Evolutionary conservation across 1,140 invertebrate genomes (phyloP).

Genomic region (Diploscapter pachys): DNA sequence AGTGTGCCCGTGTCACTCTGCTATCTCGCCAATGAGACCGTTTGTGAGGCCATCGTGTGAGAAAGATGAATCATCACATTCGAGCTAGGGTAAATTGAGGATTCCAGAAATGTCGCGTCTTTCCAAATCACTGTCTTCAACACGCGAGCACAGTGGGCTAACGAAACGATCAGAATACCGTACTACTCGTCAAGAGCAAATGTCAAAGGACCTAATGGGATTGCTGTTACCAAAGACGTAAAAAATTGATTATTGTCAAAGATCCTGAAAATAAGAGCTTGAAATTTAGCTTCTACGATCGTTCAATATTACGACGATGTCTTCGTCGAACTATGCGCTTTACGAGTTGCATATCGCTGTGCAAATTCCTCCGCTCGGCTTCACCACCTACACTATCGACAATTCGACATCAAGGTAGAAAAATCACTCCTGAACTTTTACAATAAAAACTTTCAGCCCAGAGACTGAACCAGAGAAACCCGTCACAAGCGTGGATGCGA

Average conservation of each 20-base stretch:
- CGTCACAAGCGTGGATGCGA: background rate
- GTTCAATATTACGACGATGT: background rate
- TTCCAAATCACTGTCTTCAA: constrained; percentile 67
- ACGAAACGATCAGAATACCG: constrained; percentile 65
- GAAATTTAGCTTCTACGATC: too few relatives aligned
- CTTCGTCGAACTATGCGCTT: constrained; percentile 44
- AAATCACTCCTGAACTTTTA: constrained; percentile 1
- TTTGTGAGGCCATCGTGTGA: constrained; percentile 54
- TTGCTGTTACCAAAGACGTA: too few relatives aligned
- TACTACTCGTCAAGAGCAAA: constrained; percentile 26
- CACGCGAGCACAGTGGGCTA: constrained; percentile 69
- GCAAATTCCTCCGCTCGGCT: constrained; percentile 63
- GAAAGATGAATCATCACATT: constrained; percentile 5
- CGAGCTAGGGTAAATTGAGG: background rate
- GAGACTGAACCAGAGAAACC: background rate
- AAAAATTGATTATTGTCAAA: constrained; percentile 19
- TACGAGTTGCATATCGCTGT: constrained; percentile 61
- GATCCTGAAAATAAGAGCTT: constrained; percentile 18
- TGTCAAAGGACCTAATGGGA: constrained; percentile 2
- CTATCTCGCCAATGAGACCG: constrained; percentile 61
- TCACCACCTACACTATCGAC: constrained; percentile 59
- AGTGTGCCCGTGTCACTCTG: constrained; percentile 48
- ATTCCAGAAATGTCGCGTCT: constrained; percentile 45
- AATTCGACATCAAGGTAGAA: constrained; percentile 15
- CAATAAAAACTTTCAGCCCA: too few relatives aligned